Evolutionary conservation across 2,888 invertebrate genomes (phyloP).

Genomic region (Xanthorhoe designata): DNA sequence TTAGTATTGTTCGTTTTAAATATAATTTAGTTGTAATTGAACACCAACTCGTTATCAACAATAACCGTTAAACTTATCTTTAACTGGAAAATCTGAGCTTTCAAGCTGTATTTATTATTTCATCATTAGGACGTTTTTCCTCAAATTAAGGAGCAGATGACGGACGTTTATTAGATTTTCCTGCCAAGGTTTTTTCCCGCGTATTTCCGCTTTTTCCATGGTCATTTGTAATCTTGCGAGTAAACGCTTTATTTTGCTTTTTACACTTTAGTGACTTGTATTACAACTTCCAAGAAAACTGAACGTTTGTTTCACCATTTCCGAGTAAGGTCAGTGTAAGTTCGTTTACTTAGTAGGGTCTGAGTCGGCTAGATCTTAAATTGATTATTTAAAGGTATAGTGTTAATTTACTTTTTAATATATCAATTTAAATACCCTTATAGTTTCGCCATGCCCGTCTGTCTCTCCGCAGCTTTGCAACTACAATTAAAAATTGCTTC

Average conservation of each 20-base stretch:
- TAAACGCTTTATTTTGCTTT: not conserved
- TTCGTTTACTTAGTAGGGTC: too few relatives aligned
- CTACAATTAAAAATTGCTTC: not conserved
- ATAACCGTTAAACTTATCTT: not conserved
- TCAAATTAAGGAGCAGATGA: constrained; percentile 32
- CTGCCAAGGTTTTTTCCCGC: constrained; percentile 8
- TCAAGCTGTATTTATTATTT: constrained; percentile 26
- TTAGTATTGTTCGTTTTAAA: too few relatives aligned
- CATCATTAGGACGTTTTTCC: constrained; percentile 28
- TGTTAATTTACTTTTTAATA: too few relatives aligned
- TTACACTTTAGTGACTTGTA: not conserved
- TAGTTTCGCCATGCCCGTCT: too few relatives aligned
- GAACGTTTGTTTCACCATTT: too few relatives aligned
- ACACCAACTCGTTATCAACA: not conserved
- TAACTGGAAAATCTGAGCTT: constrained; percentile 4
- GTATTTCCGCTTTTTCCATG: constrained; percentile 14
- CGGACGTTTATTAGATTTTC: constrained; percentile 37
- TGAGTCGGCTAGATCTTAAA: too few relatives aligned
- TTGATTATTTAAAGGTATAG: too few relatives aligned
- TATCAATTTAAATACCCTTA: too few relatives aligned
- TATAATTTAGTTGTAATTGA: too few relatives aligned
- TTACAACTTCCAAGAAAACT: too few relatives aligned
- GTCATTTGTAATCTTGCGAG: constrained; percentile 13
- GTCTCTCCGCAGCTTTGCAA: too few relatives aligned
- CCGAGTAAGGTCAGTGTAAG: too few relatives aligned